phyloP scores from a whole-genome alignment of 1,140 invertebrate genomes.

The Mizuhopecten yessoensis region DNA sequence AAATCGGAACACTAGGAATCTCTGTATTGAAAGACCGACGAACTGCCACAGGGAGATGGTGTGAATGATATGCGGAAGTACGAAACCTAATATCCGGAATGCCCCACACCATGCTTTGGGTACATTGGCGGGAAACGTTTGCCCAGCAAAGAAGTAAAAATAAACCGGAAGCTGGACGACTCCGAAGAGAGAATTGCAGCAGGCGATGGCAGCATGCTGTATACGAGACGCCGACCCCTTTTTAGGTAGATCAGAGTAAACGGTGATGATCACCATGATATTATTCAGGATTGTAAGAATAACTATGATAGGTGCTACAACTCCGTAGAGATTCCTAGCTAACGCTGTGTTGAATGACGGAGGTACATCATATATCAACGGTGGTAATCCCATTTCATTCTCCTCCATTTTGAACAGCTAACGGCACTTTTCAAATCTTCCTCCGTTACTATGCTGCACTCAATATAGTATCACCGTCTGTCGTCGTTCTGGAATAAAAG shows the following conservation, averaged over 20 bases:
- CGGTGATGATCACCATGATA: not conserved
- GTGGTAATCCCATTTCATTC: conserved; percentile 41
- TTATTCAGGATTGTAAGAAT: conserved; percentile 36
- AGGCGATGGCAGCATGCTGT: conserved; percentile 32
- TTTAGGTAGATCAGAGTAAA: conserved; percentile 24
- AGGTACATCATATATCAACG: conserved; percentile 42
- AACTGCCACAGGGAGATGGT: conserved; percentile 46
- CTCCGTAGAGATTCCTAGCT: conserved; percentile 1
- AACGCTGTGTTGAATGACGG: not conserved
- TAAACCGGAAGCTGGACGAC: conserved; percentile 40
- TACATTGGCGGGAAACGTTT: not conserved
- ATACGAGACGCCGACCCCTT: conserved; percentile 39
- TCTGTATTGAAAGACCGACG: not conserved
- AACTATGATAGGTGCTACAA: conserved; percentile 43
- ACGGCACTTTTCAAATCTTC: not conserved
- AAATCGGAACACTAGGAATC: conserved; percentile 44
- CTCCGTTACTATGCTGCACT: not conserved
- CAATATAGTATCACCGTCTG: no score
- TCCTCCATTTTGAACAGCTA: conserved; percentile 43
- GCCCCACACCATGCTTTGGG: conserved; percentile 42
- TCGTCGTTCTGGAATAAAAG: no score
- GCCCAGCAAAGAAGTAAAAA: conserved; percentile 39
- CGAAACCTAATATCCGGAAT: conserved; percentile 44
- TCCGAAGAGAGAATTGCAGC: conserved; percentile 41
- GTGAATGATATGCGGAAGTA: conserved; percentile 46